Base-by-base conservation (phyloP, 2,113 vertebrate species). In the Heptranchias perlo region DNA sequence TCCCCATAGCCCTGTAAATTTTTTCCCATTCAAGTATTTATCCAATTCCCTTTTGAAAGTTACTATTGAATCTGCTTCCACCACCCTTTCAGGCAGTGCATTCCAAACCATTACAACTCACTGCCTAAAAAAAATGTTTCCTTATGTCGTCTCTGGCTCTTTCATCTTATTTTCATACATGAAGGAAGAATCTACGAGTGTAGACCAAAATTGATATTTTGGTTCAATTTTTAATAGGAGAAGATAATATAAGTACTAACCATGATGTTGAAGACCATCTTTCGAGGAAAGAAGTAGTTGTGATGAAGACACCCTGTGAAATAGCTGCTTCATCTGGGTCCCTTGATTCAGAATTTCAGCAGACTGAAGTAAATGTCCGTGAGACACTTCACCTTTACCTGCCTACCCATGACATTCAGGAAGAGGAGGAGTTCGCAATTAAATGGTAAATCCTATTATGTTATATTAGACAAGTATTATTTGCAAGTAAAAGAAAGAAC, bases 351-450 rank as follows among this genome's bases (percentile, higher is more conserved):
- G 86, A 89, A 89, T 89, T 35, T 58, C 89, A 64, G 58, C 25
- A 73, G 44, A 73, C 64, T 14, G 25, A 95, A 69, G 39, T 65
- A 64, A 95, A 73, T 96, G 16, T 18, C 21, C 49, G 61, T 35
- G 95, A 96, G 54, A 96, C 96, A 3, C 97, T 98, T 1, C 97
- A 97, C 96, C 96, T 98, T 54, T 97, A 97, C 52, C 96, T 98
- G 69, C 98, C 97, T 47, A 96, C 96, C 25, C 96, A 96, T 0
- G 49, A 82, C 35, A 96, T 96, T 87, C 96, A 86, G 0, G 96
- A 97, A 1, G 96, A 97, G n/a, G 96, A 97, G 95, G 96, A 97
- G 11, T 67, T 49, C 62, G 44, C 64, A 95, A 52, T 4, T 28
- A 4, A 25, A 47, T 28, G 94, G 94, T 95, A 95, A 95, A 69